Percentiles rank a stretch among this genome's conserved stretches.
phyloP scores from a whole-genome alignment of 1,140 invertebrate species.

The Harlomillsia oculata region DNA sequence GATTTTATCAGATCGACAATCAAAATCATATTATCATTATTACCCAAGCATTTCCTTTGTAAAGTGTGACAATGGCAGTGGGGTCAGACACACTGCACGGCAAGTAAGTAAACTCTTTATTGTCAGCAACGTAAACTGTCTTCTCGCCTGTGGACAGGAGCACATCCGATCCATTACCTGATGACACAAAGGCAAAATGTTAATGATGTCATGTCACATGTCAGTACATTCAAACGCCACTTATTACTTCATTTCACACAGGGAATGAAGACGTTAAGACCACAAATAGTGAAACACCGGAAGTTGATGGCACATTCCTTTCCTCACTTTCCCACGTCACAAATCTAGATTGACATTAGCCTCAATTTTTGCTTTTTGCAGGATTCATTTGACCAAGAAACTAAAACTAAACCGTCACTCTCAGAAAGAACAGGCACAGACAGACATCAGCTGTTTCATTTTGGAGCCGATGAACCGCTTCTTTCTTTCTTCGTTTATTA shows the following conservation, averaged over 20 bases:
- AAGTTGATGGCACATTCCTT: no score
- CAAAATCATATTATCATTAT: neutral
- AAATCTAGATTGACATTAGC: no score
- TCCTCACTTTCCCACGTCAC: no score
- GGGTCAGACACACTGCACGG: conserved; percentile 22
- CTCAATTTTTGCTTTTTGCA: no score
- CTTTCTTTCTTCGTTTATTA: no score
- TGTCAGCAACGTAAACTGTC: conserved; percentile 18
- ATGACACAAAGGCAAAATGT: neutral
- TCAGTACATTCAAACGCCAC: neutral
- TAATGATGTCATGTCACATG: neutral
- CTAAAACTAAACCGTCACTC: no score
- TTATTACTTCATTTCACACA: neutral
- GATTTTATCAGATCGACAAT: neutral
- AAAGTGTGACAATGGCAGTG: conserved; percentile 11
- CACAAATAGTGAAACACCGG: neutral
- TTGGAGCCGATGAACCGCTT: no score
- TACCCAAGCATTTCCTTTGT: conserved; percentile 19
- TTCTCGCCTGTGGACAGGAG: conserved; percentile 22
- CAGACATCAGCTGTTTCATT: no score
- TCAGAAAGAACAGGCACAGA: no score
- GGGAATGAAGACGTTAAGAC: neutral
- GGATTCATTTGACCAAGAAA: no score
- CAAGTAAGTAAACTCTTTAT: conserved; percentile 11
- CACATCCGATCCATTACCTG: conserved; percentile 12